Base-by-base conservation (phyloP, 30 jellyfish, hydroid and myxozoan species). In the Aurelia coerulea region DNA sequence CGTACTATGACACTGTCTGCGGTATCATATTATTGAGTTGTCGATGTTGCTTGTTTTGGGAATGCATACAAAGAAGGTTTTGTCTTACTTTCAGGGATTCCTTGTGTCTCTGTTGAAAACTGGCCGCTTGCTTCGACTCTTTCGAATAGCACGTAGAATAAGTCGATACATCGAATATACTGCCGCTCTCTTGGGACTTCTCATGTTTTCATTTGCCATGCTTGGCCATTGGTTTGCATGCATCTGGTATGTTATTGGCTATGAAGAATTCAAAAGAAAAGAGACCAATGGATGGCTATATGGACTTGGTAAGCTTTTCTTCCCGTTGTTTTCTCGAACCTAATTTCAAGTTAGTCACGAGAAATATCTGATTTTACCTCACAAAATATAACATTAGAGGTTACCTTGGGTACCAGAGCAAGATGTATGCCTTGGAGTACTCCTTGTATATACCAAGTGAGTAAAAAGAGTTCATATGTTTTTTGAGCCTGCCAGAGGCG, bases 221-320 rank as follows among this genome's bases (percentile, higher is more conserved):
- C 84, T 93, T 63, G 97, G 95, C 33, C 98, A 93, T 74, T 93
- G 98, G 98, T 82, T 93, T 33, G 97, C 98, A 33, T 93, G 98
- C 64, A 69, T 93, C 73, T 93, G 98, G 98, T 93, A 87, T 77
- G 97, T 88, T 35, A 93, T 93, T 93, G 98, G 98, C 37, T 93
- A 74, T 71, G 92, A 82, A 69, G 98, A 88, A 68, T 67, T 93
- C 59, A 16, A 83, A 50, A 79, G 74, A 8, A 81, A 81, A 14
- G 88, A 80, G 62, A 39, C 78, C 1, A 70, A 76, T 60, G 98
- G 98, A 46, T 93, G 98, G 98, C 79, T 93, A 37, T 53, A 87
- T 54, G 88, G 81, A 13, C 89, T 93, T 18, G 98, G 98, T 93
- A 74, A 15, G 81, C 73, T 29, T 80, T 65, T 19, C 79, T 10